Conservation (phyloP, 2,797 vertebrate species). For the Malacoctenus gilli region DNA sequence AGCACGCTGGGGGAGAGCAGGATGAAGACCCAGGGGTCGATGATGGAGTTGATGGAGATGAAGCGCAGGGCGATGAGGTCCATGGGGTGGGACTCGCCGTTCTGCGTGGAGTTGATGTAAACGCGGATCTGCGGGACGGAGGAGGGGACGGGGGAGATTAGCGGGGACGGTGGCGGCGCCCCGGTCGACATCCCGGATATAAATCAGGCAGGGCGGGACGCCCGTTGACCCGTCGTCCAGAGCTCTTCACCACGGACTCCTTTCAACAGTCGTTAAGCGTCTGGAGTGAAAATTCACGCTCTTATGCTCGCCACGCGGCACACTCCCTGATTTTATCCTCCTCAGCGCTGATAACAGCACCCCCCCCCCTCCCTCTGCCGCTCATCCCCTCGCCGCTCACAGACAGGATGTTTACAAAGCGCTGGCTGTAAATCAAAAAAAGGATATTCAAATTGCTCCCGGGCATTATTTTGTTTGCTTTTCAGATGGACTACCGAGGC, state of each 20-base stretch:
- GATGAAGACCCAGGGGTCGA: conserved; percentile 93
- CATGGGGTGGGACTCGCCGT: neutral
- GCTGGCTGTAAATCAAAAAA: neutral
- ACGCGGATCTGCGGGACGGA: conserved; percentile 83
- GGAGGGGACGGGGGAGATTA: neutral
- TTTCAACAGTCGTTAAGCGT: too few relatives aligned
- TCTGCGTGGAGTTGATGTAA: conserved; percentile 80
- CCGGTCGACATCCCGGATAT: too few relatives aligned
- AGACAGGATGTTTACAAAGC: conserved; percentile 44
- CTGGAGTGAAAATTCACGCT: too few relatives aligned
- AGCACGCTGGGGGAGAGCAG: conserved; percentile 88
- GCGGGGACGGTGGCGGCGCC: too few relatives aligned
- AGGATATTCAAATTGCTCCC: conserved; percentile 24
- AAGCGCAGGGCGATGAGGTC: conserved; percentile 88
- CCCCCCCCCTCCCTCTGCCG: neutral
- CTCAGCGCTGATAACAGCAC: neutral
- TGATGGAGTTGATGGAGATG: conserved; percentile 90
- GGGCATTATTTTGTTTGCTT: conserved; percentile 31
- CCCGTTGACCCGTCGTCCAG: too few relatives aligned
- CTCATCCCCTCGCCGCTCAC: neutral
- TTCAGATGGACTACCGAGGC: conserved; percentile 17
- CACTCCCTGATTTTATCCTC: neutral
- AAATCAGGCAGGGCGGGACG: too few relatives aligned
- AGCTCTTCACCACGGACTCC: too few relatives aligned
- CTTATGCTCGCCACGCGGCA: neutral